Evolutionary conservation across 2,797 vertebrate genomes (phyloP).

Genomic region (Euthynnus affinis): DNA sequence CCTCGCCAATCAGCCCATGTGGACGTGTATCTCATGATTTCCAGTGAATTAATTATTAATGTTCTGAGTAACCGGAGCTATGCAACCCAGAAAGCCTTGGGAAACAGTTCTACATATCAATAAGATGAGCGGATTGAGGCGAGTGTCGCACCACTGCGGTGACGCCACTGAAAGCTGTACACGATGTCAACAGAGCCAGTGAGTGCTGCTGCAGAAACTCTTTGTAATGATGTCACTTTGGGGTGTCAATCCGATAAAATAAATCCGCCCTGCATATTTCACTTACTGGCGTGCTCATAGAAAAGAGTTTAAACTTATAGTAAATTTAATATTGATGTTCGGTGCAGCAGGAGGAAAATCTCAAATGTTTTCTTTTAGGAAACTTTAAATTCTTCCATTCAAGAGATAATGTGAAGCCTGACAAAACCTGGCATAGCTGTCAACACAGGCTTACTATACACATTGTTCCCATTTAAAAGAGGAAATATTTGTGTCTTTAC

Average conservation of each 20-base stretch:
- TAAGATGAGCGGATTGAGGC: constrained; percentile 12
- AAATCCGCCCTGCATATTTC: not conserved
- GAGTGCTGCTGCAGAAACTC: not conserved
- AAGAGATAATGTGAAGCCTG: constrained; percentile 5
- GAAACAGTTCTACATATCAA: constrained; percentile 54
- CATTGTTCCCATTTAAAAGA: constrained; percentile 1
- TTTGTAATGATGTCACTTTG: constrained; percentile 10
- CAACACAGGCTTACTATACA: not conserved
- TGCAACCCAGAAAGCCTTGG: constrained; percentile 71
- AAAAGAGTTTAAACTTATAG: not conserved
- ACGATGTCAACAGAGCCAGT: constrained; percentile 13
- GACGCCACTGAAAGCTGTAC: constrained; percentile 35
- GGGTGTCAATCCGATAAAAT: not conserved
- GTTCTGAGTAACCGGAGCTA: constrained; percentile 73
- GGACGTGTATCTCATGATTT: constrained; percentile 70
- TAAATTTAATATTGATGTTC: constrained; percentile 6
- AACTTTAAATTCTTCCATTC: not conserved
- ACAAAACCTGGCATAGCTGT: not conserved
- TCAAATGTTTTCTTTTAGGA: too few relatives aligned
- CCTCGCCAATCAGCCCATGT: constrained; percentile 63
- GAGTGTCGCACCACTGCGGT: not conserved
- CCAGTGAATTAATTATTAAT: constrained; percentile 82
- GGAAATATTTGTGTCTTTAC: not conserved
- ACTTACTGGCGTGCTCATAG: not conserved
- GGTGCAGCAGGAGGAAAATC: not conserved